A percentile compares a stretch with the other conserved stretches of the same genome.
phyloP scores from a whole-genome alignment of 2,888 invertebrate genomes.

The Philopedon plagiatum region DNA sequence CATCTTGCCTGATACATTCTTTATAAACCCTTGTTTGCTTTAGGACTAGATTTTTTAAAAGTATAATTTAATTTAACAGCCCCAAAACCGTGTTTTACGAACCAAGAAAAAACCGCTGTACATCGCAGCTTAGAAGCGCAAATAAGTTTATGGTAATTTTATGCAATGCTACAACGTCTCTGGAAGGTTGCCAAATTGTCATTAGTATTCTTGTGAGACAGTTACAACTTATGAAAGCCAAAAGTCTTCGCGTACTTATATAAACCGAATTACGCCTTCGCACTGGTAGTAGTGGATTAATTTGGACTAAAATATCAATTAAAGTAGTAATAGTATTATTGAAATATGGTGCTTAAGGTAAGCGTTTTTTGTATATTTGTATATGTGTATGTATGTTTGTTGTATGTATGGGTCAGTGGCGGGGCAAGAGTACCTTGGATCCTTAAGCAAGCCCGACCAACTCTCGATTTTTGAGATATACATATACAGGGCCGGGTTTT shows the following conservation, averaged over 20 bases:
- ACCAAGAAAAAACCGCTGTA: not conserved
- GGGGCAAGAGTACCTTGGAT: no score
- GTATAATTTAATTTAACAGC: not conserved
- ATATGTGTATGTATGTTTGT: no score
- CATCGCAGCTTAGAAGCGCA: constrained; percentile 1
- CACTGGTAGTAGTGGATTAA: constrained; percentile 14
- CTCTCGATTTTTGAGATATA: no score
- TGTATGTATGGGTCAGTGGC: no score
- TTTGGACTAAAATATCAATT: constrained; percentile 6
- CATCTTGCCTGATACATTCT: no score
- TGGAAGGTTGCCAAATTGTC: constrained; percentile 43
- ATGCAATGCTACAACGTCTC: constrained; percentile 23
- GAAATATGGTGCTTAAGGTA: constrained; percentile 31
- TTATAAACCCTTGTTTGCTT: no score
- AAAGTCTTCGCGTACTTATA: constrained; percentile 35
- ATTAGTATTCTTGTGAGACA: constrained; percentile 39
- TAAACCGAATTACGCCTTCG: constrained; percentile 30
- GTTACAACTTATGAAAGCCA: constrained; percentile 27
- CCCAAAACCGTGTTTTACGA: not conserved
- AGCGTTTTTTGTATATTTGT: no score
- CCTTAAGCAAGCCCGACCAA: no score
- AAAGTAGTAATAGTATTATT: not conserved
- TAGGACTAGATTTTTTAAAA: not conserved
- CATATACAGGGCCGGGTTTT: no score
- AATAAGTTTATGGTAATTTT: constrained; percentile 25